A percentile compares a stretch with the other conserved stretches of the same genome.
phyloP scores from a whole-genome alignment of 2,113 vertebrate species.

The Macrotis lagotis region DNA sequence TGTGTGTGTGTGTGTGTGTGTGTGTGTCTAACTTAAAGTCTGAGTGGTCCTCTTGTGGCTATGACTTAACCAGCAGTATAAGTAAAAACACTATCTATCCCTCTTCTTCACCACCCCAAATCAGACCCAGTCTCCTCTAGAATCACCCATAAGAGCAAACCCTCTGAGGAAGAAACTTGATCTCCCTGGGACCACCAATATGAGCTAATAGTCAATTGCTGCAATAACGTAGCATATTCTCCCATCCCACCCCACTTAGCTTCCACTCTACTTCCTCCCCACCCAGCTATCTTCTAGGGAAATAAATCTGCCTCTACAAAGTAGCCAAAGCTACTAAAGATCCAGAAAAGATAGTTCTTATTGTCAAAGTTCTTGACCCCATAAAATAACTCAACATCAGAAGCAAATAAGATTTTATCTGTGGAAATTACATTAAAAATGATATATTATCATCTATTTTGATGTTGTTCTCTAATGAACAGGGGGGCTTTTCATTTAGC shows the following conservation, averaged over 20 bases:
- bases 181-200: too few relatives aligned
- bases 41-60: too few relatives aligned
- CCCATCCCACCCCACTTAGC: not conserved
- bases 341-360: not conserved
- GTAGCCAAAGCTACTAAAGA: not conserved
- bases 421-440: not conserved
- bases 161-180: too few relatives aligned
- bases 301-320: not conserved
- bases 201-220: too few relatives aligned
- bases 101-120: too few relatives aligned
- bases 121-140: too few relatives aligned
- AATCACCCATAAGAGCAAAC: too few relatives aligned
- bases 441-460: not conserved
- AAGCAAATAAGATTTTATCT: not conserved
- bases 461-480: not conserved
- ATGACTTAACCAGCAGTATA: too few relatives aligned
- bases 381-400: not conserved
- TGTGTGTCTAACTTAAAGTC: too few relatives aligned
- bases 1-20: too few relatives aligned
- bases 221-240: too few relatives aligned
- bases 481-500: not conserved
- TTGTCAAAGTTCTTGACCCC: not conserved
- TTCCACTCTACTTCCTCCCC: not conserved
- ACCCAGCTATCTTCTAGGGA: not conserved
- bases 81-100: too few relatives aligned